Base-by-base conservation (phyloP, 1,140 invertebrate genomes). In the Drepana arcuata region DNA sequence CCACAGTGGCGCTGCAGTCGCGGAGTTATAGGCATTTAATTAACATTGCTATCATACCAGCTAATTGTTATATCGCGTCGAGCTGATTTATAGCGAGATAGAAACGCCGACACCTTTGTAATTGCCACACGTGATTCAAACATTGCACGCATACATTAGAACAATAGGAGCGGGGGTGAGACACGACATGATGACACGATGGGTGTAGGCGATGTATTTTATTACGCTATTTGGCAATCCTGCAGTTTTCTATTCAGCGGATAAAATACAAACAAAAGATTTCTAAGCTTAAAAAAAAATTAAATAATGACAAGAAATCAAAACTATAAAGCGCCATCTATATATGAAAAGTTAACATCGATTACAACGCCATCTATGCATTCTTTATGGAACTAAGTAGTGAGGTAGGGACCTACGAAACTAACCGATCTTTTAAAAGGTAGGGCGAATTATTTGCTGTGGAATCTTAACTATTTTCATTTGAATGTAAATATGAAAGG, bases 21-120 rank as follows among this genome's bases (percentile, higher is more conserved):
- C 42, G 34, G 55, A 48, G 62, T 75, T 73, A 83, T 75, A 59
- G 61, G 51, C 69, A 64, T 84, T 84, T 84, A 84, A 84, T 84
- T 84, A 84, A 84, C 81, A 84, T 84, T 82, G 78, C 79, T 82
- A 78, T 77, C 75, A 79, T 82, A 70, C 69, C 83, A 53, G 64
- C 79, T 84, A 84, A 84, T 84, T 84, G 83, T 83, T 83, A 83
- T 83, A 84, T 84, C 74, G 75, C 63, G 69, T 78, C 72, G 55
- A 66, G 56, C 65, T 84, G 83, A 84, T 84, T 84, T 84, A 84
- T 81, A 49, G 53, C 51, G 37, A 62, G 61, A 73, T 67, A 73
- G 45, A 43, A 63, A 51, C 56, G 59, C 64, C 61, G 72, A 75
- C 73, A 78, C 78, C 75, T 78, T 70, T 65, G 66, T 84, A 82